Percentiles rank a stretch among this genome's conserved stretches.
Conservation (phyloP, 2,797 vertebrate species). For the Argya squamiceps region DNA sequence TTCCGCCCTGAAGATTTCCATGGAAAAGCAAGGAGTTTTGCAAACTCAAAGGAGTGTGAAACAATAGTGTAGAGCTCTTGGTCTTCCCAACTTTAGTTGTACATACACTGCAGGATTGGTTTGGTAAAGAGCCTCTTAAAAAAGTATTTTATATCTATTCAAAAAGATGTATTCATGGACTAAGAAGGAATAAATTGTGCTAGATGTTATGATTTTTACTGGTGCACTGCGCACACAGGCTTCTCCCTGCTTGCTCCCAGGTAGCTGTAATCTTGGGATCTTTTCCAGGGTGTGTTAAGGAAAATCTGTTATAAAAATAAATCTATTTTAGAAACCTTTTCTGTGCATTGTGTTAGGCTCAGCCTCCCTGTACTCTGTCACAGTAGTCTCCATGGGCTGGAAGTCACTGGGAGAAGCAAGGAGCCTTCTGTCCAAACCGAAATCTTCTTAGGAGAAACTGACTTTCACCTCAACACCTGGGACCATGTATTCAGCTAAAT, state of each 20-base stretch:
- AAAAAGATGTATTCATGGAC: neutral
- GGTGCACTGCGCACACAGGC: rapidly evolving
- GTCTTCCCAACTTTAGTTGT: neutral
- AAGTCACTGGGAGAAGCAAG: conserved; percentile 55
- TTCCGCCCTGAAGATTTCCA: neutral
- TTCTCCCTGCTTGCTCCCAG: neutral
- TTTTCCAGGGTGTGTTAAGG: neutral
- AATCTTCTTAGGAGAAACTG: conserved; percentile 30
- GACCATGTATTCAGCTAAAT: conserved; percentile 25
- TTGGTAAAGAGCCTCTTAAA: neutral
- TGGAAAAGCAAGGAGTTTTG: neutral
- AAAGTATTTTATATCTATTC: neutral
- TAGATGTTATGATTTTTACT: neutral
- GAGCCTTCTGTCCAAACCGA: conserved; percentile 60
- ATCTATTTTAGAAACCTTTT: conserved; percentile 50
- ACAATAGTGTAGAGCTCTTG: rapidly evolving
- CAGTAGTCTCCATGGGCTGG: conserved; percentile 53
- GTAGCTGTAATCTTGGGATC: neutral
- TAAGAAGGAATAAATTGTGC: neutral
- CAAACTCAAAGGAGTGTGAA: neutral
- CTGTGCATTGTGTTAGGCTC: conserved; percentile 52
- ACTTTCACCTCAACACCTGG: conserved; percentile 43
- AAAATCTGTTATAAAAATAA: neutral
- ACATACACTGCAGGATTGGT: rapidly evolving
- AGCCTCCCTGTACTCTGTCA: conserved; percentile 46